Base-by-base conservation (phyloP, 2,113 vertebrate genomes). In the Neotoma lepida region DNA sequence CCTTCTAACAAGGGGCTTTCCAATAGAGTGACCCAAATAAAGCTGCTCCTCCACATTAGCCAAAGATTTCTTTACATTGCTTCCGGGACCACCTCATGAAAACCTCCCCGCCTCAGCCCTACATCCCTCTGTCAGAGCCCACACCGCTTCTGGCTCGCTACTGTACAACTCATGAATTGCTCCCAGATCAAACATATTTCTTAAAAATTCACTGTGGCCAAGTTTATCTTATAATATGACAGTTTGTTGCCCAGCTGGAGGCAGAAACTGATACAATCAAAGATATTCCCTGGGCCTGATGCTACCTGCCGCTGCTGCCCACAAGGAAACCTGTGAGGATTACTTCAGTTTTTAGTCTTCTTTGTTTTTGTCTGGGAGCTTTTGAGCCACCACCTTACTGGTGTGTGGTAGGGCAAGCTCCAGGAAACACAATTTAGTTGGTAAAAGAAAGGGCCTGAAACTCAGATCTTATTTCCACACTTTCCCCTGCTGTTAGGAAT, bases 401-500 rank as follows among this genome's bases (percentile, higher is more conserved):
- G 49, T 30, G 63, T 87, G 58, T 51, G 63, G 39, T 15, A 30
- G 33, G 8, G 56, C 3, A 80, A 17, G 1, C 3, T 81, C 44
- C 22, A 24, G n/a, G 74, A n/a, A 88, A 87, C 54, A 30, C 9
- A 61, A 77, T 22, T 28, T 66, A 56, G 12, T 12, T 70, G 64
- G 49, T 41, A 85, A 80, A 17, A 49, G 8, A n/a, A 73, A 49
- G 6, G 61, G 15, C n/a, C 54, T 84, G 68, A 56, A 86, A 92
- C 41, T 63, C 22, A 39, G 87, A 81, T 66, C 80, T 93, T 64
- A 85, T 66, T 86, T 95, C 89, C 74, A 39, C 33, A 81, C 24
- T 3, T 10, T 90, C 22, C n/a, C 86, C 77, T 63, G 80, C 17
- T 17, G 28, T 74, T 91, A 84, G 71, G 78, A 88, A 64, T 44